A percentile compares a stretch with the other conserved stretches of the same genome.
Evolutionary conservation across 2,113 vertebrate species (phyloP).

Genomic region (Neotoma lepida): DNA sequence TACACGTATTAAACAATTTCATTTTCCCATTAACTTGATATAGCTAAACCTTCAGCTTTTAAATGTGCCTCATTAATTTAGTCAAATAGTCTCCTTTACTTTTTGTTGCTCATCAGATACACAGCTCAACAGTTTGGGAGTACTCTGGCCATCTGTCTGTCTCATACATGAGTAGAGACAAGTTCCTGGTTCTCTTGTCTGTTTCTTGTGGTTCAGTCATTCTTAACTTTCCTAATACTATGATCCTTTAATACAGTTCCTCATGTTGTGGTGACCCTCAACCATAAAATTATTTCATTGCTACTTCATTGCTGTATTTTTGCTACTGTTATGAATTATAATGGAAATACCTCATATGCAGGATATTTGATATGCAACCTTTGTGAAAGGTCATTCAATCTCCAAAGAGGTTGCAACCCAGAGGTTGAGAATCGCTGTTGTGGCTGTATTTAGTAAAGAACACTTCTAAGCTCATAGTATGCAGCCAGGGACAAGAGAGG

Average conservation of each 20-base stretch:
- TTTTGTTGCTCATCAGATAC: not conserved
- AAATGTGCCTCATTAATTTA: slow-evolving; percentile 21
- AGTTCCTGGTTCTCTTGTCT: not conserved
- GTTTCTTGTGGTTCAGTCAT: not conserved
- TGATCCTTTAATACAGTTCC: not conserved
- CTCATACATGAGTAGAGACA: not conserved
- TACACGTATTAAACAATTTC: not conserved
- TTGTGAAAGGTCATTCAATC: no score
- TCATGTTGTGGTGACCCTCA: not conserved
- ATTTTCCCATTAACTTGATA: slow-evolving; percentile 32
- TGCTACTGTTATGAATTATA: not conserved
- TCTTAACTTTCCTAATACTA: not conserved
- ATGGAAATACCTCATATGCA: not conserved
- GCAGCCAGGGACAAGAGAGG: not conserved
- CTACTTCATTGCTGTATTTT: not conserved
- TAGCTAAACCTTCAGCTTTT: not conserved
- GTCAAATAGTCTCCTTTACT: not conserved
- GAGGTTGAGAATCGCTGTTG: not conserved
- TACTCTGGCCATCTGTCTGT: not conserved
- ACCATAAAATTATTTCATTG: not conserved
- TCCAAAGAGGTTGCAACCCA: not conserved
- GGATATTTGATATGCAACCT: not conserved
- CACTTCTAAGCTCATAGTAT: not conserved
- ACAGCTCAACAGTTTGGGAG: not conserved
- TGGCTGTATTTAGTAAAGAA: not conserved